A percentile compares a stretch with the other conserved stretches of the same genome.
These are phyloP conservation scores for Drosophila melanocephala DNA, from an alignment of 2,888 invertebrate species.

Conservation along the genomic window DNA sequence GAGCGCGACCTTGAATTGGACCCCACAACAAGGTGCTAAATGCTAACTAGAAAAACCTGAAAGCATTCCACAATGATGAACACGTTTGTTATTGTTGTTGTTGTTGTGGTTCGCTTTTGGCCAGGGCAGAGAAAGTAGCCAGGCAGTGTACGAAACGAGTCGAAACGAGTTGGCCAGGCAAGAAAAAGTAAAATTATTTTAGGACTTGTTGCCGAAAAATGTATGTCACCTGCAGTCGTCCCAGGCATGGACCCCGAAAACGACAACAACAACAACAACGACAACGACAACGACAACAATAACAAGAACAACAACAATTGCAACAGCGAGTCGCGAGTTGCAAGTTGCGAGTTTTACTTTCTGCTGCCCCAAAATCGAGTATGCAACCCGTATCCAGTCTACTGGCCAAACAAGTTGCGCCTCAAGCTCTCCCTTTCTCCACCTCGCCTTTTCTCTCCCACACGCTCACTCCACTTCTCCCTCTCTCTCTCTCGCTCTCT, in stretches of 20 bases:
- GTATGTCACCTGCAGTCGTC: slow-evolving; percentile 74
- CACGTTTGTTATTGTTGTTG: slow-evolving; percentile 15
- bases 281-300: slow-evolving; percentile 24
- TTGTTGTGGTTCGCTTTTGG: slow-evolving; percentile 23
- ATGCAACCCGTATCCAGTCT: slow-evolving; percentile 39
- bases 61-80: slow-evolving; percentile 28
- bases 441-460: neutral
- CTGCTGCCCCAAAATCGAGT: slow-evolving; percentile 65
- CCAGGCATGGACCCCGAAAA: slow-evolving; percentile 31
- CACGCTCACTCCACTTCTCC: neutral
- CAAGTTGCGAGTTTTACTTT: slow-evolving; percentile 65
- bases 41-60: slow-evolving; percentile 67
- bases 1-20: slow-evolving; percentile 66
- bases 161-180: slow-evolving; percentile 65
- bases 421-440: slow-evolving; percentile 20
- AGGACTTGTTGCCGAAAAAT: slow-evolving; percentile 68
- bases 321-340: slow-evolving; percentile 25
- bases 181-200: slow-evolving; percentile 78
- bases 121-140: slow-evolving; percentile 70
- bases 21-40: slow-evolving; percentile 55
- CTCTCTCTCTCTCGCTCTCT: neutral
- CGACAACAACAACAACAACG: slow-evolving; percentile 15
- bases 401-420: slow-evolving; percentile 69
- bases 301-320: slow-evolving; percentile 28
- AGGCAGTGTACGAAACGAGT: slow-evolving; percentile 20